Base-by-base conservation (phyloP, 2,113 vertebrate species). In the Corythornis cristatus region DNA sequence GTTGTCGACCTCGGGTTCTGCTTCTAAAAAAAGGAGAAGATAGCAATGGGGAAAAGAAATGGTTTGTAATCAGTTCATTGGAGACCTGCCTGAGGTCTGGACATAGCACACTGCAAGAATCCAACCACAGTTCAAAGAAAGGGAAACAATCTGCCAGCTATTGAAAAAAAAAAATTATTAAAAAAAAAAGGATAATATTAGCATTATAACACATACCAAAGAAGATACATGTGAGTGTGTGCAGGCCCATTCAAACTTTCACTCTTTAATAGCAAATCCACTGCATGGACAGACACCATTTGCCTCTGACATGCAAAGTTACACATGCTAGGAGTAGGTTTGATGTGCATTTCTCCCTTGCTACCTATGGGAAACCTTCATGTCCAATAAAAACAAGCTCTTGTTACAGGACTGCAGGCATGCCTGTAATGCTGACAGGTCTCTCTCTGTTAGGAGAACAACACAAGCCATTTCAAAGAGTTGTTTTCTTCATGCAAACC, bases 1-100 rank as follows among this genome's bases (percentile, higher is more conserved):
- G 95, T 98, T 97, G 97, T 99, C 98, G 83, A 99, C 98, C 97
- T 99, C 98, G 1, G 99, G 99, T 97, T 99, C 98, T 14, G 98
- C 97, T 97, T 99, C 99, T 99, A 98, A 80, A 97, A 91, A 91
- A 84, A 80, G 90, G 86, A 97, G 80, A 96, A 86, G 89, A 94
- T 21, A 86, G 82, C 56, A 71, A 89, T 33, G 85, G 90, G 95
- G 79, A 92, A 86, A 96, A 95, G 57, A 95, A 90, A 97, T 33
- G 5, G 50, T 85, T 61, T 62, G 89, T 35, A 73, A 62, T 46
- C 40, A 21, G 58, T 57, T 83, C 65, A 71, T 51, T 20, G 58
- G 46, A 94, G 89, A 70, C 90, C 71, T 45, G 54, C 31, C 70
- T 8, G n/a, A 89, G 81, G 88, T 96, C 94, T 91, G 53, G 73